Evolutionary conservation across 2,888 invertebrate species (phyloP), one percentile per base, ranked within the genome.

Genomic region (Agapetus fuscipes): DNA sequence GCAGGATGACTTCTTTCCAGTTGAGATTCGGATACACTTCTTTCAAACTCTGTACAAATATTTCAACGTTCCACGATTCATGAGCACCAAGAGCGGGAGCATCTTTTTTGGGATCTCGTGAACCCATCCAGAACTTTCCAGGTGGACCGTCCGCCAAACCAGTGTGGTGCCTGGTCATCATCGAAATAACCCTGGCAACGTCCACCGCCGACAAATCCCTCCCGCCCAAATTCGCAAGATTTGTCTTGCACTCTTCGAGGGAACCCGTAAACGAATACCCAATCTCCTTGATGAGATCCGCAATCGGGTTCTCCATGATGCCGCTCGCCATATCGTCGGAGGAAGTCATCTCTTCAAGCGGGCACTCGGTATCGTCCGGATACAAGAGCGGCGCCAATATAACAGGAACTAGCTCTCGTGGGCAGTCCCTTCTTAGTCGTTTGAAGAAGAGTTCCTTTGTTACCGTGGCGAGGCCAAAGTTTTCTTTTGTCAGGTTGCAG

Each of bases 1-100:
- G 90, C 45, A 80, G 64, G 49, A 95, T 83, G 1, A 97, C 90
- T 55, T 93, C 94, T 56, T 84, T 85, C 95, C 96, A 96, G 52
- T 83, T 83, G 43, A 96, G 63, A 54, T 79, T 84, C 2, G 89
- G 81, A 49, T 85, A 84, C 48, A 89, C 67, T 58, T 95, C 94
- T 59, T 90, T 89, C 16, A 94, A 64, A n/a, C 88, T 82, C 58
- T 89, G 87, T 27, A 94, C 84, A 57, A 96, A 94, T 37, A 91
- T 78, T 56, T 96, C 95, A 9, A 90, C 79, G 60, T 94, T 94
- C 96, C 96, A 97, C 3, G 84, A 74, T 57, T 77, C 58, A 54
- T 51, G 37, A 34, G 62, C 58, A 34, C 56, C 55, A 40, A 59
- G 62, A 30, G 68, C 56, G 3, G 57, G 57, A 1, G 59, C 51